A percentile compares a stretch with the other conserved stretches of the same genome.
These are phyloP conservation scores for Desmodus rotundus DNA, from an alignment of 2,113 vertebrate species.

Conservation along the genomic window DNA sequence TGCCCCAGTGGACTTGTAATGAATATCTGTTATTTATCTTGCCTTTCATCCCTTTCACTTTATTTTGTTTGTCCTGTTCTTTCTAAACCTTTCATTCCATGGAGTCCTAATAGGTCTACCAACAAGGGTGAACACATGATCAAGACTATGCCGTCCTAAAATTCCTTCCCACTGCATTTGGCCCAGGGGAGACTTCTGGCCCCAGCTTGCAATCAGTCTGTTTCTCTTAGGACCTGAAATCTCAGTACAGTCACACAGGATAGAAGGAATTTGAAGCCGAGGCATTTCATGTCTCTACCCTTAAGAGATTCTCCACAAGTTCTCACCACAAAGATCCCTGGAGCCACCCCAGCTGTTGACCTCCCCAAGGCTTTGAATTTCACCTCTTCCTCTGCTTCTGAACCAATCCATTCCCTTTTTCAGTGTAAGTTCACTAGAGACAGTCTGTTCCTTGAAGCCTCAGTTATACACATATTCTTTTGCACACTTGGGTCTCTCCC, in stretches of 20 bases:
- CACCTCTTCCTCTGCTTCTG: not conserved
- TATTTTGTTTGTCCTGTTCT: not conserved
- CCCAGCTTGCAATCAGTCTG: not conserved
- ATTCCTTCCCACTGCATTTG: not conserved
- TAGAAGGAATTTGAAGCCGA: not conserved
- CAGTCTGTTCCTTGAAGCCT: not conserved
- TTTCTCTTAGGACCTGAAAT: not conserved
- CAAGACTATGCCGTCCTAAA: not conserved
- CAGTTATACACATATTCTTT: not conserved
- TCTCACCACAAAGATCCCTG: not conserved
- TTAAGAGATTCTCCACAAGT: not conserved
- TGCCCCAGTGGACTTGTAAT: not conserved
- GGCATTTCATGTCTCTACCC: not conserved
- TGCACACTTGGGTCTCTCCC: not conserved
- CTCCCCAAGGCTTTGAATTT: not conserved
- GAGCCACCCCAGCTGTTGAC: not conserved
- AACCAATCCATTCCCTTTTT: not conserved
- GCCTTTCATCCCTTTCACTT: not conserved
- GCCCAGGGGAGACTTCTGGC: not conserved
- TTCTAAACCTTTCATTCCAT: not conserved
- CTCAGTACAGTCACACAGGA: not conserved
- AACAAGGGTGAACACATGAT: not conserved
- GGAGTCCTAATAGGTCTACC: not conserved
- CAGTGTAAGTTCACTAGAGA: not conserved
- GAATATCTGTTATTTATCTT: not conserved